Evolutionary conservation across 2,888 invertebrate species (phyloP), one percentile per base, ranked within the genome.

Genomic region (Sclerodermus sp.): DNA sequence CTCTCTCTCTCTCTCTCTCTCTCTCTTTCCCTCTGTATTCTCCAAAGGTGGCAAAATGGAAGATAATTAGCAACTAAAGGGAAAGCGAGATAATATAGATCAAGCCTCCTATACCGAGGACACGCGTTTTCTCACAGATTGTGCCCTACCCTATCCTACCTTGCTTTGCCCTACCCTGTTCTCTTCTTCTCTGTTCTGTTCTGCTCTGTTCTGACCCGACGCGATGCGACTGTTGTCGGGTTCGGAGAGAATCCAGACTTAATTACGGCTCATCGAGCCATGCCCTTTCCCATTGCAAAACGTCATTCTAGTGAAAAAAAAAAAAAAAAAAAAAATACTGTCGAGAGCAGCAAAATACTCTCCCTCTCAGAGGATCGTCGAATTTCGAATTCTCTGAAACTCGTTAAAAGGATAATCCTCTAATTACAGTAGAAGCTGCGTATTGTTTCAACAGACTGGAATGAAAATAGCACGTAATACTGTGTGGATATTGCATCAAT

Each of bases 101-200:
- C 44, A 47, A 41, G 41, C 45, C 49, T 49, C 51, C 9, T 42
- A 45, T 23, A 4, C 43, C 43, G 45, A 44, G 43, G 47, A 42
- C 46, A 52, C 57, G 51, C 51, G 56, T 54, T 54, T 55, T 43
- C 46, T 51, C 44, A 50, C 30, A 53, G 58, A 55, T 50, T 53
- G 44, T 57, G 47, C 45, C 3, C 23, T 23, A 23, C 4, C 8
- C 23, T 23, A 23, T 3, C 8, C 23, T 23, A 8, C 8, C 4
- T 8, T n/a, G 23, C 23, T 8, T 8, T 8, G 23, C 23, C 23
- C 23, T 23, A 39, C 29, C 46, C 49, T 32, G 30, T n/a, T n/a
- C n/a, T n/a, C n/a, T n/a, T n/a, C n/a, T 8, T 5, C 4, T 23
- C 23, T 23, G 8, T 3, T 23, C 23, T 23, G 23, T 23, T 3